These are phyloP conservation scores for Dysidea cf. avara DNA, from an alignment of 37 sponge, comb jelly and placozoan genomes.

Conservation along the genomic window DNA sequence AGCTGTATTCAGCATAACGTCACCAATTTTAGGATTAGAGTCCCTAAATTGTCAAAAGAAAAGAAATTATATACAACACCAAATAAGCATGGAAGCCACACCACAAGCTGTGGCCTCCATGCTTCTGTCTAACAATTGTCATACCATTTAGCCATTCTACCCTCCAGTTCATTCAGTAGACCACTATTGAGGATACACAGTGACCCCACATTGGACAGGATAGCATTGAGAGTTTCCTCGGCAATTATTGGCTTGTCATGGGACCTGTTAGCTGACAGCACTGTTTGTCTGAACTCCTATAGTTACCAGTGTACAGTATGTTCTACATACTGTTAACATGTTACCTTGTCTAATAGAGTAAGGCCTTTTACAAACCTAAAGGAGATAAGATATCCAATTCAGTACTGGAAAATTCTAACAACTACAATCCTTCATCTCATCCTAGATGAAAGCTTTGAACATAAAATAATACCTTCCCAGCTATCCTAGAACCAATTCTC, in stretches of 20 bases:
- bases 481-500: too few relatives aligned
- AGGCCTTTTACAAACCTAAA: conserved; percentile 72
- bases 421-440: neutral
- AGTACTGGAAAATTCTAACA: neutral
- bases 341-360: conserved; percentile 35
- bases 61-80: too few relatives aligned
- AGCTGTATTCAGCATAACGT: conserved; percentile 57
- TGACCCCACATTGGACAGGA: conserved; percentile 63
- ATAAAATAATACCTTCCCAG: too few relatives aligned
- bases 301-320: too few relatives aligned
- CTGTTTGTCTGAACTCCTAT: conserved; percentile 53
- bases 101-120: neutral
- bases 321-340: neutral
- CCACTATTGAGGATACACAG: conserved; percentile 60
- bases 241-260: conserved; percentile 67
- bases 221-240: conserved; percentile 56
- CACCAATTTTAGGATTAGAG: conserved; percentile 61
- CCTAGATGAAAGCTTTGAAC: neutral
- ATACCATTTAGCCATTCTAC: conserved; percentile 63
- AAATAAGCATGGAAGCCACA: too few relatives aligned
- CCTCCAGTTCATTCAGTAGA: conserved; percentile 64
- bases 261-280: conserved; percentile 53
- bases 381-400: too few relatives aligned
- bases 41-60: conserved; percentile 35
- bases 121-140: neutral